These are phyloP conservation scores for Thymelicus lineola DNA, from an alignment of 2,888 invertebrate genomes.

Conservation along the genomic window DNA sequence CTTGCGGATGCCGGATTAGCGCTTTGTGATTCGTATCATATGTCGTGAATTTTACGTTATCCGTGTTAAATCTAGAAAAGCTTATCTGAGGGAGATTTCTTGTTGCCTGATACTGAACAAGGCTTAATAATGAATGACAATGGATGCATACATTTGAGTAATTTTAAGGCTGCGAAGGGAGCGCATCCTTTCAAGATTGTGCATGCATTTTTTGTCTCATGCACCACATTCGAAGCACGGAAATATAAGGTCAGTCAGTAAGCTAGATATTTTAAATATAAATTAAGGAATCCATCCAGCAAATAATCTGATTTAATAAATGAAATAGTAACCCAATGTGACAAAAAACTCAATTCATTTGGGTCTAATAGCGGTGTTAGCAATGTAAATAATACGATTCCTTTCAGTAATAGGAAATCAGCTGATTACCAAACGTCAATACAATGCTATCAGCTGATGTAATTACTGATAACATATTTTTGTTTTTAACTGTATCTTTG, in stretches of 20 bases:
- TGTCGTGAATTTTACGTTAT: slow-evolving; percentile 43
- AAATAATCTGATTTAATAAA: not conserved
- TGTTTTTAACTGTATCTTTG: not conserved
- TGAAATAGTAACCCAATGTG: not conserved
- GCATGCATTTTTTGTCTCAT: slow-evolving; percentile 94
- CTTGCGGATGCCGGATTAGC: slow-evolving; percentile 2
- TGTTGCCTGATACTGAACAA: slow-evolving; percentile 40
- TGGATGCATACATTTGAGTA: slow-evolving; percentile 92
- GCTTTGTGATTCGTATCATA: slow-evolving; percentile 18
- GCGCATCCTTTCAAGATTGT: slow-evolving; percentile 91
- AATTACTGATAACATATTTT: slow-evolving; percentile 22
- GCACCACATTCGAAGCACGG: slow-evolving; percentile 91
- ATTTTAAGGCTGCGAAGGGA: slow-evolving; percentile 92
- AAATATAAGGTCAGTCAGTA: slow-evolving; percentile 94
- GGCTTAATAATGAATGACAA: slow-evolving; percentile 86
- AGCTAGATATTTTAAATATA: not conserved
- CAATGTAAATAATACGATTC: not conserved
- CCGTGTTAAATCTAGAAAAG: slow-evolving; percentile 43
- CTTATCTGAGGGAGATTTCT: slow-evolving; percentile 19
- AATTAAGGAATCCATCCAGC: not conserved
- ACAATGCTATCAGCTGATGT: slow-evolving; percentile 61
- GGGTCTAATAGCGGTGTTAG: too few species aligned
- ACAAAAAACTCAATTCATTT: too few species aligned
- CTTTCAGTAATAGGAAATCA: slow-evolving; percentile 56
- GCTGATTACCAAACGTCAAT: slow-evolving; percentile 77